Evolutionary conservation across 2,113 vertebrate genomes (phyloP).

Genomic region (Panurus biarmicus): DNA sequence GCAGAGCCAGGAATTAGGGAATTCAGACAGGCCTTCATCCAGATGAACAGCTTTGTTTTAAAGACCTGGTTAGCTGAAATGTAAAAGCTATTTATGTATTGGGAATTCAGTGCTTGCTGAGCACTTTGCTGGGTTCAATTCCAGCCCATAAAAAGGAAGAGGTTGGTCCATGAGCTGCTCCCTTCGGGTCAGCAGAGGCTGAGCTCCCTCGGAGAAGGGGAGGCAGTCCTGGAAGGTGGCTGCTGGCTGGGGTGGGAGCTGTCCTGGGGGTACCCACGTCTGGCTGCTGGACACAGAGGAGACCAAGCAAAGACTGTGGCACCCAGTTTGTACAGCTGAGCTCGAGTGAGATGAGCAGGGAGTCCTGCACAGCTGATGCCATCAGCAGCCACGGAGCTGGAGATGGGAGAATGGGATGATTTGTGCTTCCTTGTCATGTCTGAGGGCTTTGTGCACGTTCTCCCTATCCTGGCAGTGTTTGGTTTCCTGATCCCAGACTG

Average conservation of each 20-base stretch:
- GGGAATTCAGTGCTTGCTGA: background rate
- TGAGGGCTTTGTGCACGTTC: background rate
- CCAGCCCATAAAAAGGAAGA: background rate
- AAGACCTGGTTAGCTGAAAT: background rate
- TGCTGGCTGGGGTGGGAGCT: background rate
- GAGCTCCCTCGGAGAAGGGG: background rate
- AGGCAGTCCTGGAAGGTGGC: background rate
- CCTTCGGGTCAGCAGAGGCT: background rate
- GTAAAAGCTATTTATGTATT: background rate
- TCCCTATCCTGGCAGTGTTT: background rate
- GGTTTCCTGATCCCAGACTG: background rate
- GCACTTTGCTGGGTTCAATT: background rate
- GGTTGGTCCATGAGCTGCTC: background rate
- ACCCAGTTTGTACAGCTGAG: background rate
- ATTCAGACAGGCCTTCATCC: background rate
- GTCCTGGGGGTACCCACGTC: background rate
- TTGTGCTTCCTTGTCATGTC: background rate
- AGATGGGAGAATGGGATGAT: background rate
- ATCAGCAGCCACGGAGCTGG: background rate
- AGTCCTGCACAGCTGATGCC: background rate
- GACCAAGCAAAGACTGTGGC: background rate
- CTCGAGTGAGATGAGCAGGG: background rate
- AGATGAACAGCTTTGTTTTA: background rate
- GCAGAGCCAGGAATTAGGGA: background rate
- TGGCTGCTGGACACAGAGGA: background rate